These are phyloP conservation scores for Sebastes reedi DNA, from an alignment of 2,797 vertebrate species.

Conservation along the genomic window DNA sequence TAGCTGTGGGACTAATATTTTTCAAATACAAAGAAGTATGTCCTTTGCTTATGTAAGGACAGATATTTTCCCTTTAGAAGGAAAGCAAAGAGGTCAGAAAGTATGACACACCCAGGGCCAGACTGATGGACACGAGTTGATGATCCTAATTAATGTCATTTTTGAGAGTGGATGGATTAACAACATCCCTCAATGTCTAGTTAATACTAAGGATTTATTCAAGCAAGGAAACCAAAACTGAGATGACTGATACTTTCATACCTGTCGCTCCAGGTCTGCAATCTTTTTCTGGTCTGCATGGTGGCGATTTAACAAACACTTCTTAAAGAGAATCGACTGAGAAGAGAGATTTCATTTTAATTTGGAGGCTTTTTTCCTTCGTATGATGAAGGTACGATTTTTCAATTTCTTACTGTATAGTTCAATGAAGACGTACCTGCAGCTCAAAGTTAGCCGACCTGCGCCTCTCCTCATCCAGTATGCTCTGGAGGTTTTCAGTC, in stretches of 20 bases:
- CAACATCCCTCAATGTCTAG: neutral
- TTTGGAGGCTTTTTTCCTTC: neutral
- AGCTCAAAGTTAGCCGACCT: conserved; percentile 76
- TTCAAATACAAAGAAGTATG: neutral
- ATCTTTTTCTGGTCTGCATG: conserved; percentile 81
- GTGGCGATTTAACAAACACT: conserved; percentile 77
- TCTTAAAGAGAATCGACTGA: conserved; percentile 83
- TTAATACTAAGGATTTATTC: neutral
- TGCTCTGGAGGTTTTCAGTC: conserved; percentile 66
- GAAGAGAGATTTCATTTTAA: neutral
- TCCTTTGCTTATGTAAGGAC: neutral
- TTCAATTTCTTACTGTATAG: neutral
- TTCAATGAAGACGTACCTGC: conserved; percentile 76
- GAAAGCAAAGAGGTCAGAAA: neutral
- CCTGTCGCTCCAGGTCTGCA: conserved; percentile 85
- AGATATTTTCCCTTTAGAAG: neutral
- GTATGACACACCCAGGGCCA: neutral
- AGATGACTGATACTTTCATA: conserved; percentile 58
- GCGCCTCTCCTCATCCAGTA: conserved; percentile 79
- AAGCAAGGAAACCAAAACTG: neutral
- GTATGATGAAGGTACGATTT: neutral
- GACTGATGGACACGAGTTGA: neutral
- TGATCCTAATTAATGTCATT: neutral
- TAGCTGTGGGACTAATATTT: neutral
- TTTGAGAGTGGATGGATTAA: neutral